A percentile compares a stretch with the other conserved stretches of the same genome.
Conservation (phyloP, 1,140 invertebrate species). For the Pogonus chalceus region DNA sequence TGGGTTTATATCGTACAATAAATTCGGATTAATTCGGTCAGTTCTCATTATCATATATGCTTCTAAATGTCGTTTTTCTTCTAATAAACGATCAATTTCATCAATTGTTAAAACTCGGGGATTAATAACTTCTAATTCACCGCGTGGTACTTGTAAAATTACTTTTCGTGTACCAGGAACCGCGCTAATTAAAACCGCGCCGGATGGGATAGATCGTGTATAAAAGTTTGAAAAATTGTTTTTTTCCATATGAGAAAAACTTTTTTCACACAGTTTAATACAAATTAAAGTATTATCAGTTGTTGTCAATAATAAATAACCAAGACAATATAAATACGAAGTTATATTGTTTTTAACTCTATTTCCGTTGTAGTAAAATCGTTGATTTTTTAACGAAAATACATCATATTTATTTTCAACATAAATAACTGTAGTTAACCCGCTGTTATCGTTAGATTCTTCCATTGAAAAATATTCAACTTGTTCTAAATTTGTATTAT, state of each 20-base stretch:
- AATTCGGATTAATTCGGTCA: neutral
- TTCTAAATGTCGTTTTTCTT: neutral
- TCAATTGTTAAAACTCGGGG: neutral
- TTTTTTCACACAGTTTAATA: neutral
- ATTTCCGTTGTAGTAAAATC: neutral
- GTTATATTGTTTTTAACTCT: neutral
- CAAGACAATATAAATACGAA: neutral
- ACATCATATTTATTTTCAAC: neutral
- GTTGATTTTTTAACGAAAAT: neutral
- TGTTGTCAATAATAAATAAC: conserved; percentile 1
- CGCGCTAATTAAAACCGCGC: neutral
- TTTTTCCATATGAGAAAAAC: neutral
- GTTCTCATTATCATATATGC: neutral
- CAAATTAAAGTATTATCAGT: neutral
- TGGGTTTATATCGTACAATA: neutral
- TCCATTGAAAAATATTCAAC: neutral
- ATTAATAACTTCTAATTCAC: neutral
- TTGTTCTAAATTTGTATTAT: neutral
- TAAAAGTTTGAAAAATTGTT: neutral
- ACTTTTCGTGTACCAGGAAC: neutral
- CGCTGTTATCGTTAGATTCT: neutral
- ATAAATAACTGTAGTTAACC: neutral
- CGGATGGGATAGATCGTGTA: neutral
- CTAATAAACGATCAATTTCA: neutral
- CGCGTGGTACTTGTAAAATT: neutral